phyloP scores from a whole-genome alignment of 2,888 invertebrate genomes.

The Noctua fimbriata region DNA sequence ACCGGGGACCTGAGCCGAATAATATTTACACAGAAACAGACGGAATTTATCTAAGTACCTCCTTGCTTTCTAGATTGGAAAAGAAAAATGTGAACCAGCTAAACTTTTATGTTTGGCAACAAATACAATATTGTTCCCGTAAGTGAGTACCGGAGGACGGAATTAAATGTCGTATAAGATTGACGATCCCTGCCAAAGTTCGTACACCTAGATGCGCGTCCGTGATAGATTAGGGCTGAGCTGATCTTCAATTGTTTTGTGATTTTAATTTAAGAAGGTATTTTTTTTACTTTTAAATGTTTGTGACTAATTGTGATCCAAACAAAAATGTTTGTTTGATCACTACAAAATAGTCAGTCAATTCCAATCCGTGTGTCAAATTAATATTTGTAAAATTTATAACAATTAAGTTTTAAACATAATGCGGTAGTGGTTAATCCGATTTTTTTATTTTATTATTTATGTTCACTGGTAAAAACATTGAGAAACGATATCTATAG shows the following conservation, averaged over 20 bases:
- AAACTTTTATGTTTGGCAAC: conserved; percentile 53
- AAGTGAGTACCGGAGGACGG: conserved; percentile 60
- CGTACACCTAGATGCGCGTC: conserved; percentile 58
- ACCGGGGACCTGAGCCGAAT: conserved; percentile 37
- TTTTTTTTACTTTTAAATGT: not conserved
- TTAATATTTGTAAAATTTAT: not conserved
- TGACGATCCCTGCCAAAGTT: conserved; percentile 69
- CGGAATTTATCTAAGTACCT: conserved; percentile 40
- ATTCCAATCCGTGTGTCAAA: not conserved
- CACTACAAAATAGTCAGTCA: not conserved
- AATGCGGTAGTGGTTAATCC: not conserved
- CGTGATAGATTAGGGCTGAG: conserved; percentile 55
- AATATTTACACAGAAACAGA: conserved; percentile 51
- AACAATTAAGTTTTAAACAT: not conserved
- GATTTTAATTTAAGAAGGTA: conserved; percentile 2
- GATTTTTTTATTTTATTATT: not conserved
- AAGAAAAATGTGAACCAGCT: conserved; percentile 50
- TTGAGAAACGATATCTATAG: not conserved
- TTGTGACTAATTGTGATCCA: not conserved
- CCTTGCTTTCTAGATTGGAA: conserved; percentile 52
- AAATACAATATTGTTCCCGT: conserved; percentile 62
- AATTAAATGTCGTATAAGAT: conserved; percentile 75
- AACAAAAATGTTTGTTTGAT: not conserved
- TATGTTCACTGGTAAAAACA: not conserved
- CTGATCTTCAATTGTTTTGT: conserved; percentile 9